Base-by-base conservation (phyloP, 2,113 vertebrate genomes). In the Hippocampus mohnikei region DNA sequence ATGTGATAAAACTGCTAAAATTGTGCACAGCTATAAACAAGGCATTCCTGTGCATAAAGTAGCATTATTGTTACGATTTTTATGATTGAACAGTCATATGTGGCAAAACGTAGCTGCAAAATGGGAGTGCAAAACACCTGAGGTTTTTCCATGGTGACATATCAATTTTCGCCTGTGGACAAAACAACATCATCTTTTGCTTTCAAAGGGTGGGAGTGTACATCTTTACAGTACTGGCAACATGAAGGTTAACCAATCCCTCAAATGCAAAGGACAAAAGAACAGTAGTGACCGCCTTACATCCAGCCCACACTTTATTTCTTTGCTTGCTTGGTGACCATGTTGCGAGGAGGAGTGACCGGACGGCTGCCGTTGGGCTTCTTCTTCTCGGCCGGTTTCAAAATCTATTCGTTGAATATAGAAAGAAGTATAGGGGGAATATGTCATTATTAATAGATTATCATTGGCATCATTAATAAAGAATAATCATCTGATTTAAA, bases 321-420 rank as follows among this genome's bases (percentile, higher is more conserved):
- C 94, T 98, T 98, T 76, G 95, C 94, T 90, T 98, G 95, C 89
- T 99, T 99, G 91, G 95, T 97, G 91, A 97, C 95, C 94, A 97
- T 96, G 88, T 95, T 97, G 85, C 97, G 92, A 76, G 97, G 97
- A 66, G 97, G 97, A 12, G 97, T 98, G 81, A 98, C 96, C 0
- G 97, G 97, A 88, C 97, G 95, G 78, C 95, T 98, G 79, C 96
- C 95, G 65, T 97, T 98, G 44, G 95, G 93, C 91, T 98, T 99
- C 92, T 98, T 99, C 83, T 98, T 98, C 90, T 98, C 97, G 52
- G 97, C 97, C 80, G 96, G 97, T 90, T 98, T 99, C 91, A 99
- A 91, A 87, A 99, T 99, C 97, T 99, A 87, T 12, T 60, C 44
- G 41, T 37, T 8, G 0, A 67, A 23, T 4, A 29, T 5, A 61